phyloP scores from a whole-genome alignment of 1,140 invertebrate genomes.

The Tenebrio molitor region DNA sequence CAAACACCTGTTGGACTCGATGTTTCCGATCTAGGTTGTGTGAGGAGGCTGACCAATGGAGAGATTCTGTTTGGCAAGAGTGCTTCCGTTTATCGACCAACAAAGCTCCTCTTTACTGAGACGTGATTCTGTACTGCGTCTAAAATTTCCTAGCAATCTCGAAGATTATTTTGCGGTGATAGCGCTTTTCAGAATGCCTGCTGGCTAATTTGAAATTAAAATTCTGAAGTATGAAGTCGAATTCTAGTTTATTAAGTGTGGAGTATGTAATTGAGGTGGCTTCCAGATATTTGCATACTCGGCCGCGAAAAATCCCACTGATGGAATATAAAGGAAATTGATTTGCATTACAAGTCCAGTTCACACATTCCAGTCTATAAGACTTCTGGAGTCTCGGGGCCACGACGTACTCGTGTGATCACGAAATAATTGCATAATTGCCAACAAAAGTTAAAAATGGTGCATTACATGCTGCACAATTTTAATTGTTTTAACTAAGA shows the following conservation, averaged over 20 bases:
- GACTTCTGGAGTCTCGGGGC: background rate
- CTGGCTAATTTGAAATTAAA: background rate
- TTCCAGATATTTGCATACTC: background rate
- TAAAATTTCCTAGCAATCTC: too few species aligned
- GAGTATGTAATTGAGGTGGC: background rate
- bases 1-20: slow-evolving; percentile 11
- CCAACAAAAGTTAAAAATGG: too few species aligned
- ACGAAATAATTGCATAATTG: too few species aligned
- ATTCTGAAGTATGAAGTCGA: too few species aligned
- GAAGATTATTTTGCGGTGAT: too few species aligned
- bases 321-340: slow-evolving; percentile 21
- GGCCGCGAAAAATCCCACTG: slow-evolving; percentile 2
- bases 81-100: too few species aligned
- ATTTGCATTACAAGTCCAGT: slow-evolving; percentile 17
- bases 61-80: too few species aligned
- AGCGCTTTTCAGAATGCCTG: too few species aligned
- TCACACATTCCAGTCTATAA: slow-evolving; percentile 10
- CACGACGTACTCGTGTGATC: slow-evolving; percentile 24
- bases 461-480: too few species aligned
- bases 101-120: too few species aligned
- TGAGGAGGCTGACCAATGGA: too few species aligned
- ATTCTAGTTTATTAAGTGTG: background rate
- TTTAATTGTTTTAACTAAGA: background rate
- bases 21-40: background rate
- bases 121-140: too few species aligned